A percentile compares a stretch with the other conserved stretches of the same genome.
Conservation (phyloP, 64 coral and sea anemone species). For the Acropora tenuis region DNA sequence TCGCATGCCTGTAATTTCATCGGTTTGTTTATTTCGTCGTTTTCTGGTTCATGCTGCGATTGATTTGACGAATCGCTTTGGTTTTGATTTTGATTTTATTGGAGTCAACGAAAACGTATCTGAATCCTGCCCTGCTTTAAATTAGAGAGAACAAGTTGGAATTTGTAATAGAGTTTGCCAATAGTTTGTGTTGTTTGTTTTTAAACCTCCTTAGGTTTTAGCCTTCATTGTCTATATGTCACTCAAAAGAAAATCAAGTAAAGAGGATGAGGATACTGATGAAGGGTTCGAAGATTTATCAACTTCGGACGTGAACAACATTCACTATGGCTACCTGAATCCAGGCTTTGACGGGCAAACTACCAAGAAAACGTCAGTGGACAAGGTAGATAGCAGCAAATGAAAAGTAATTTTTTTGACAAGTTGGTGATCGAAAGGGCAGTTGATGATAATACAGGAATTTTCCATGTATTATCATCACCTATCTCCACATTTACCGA, state of each 20-base stretch:
- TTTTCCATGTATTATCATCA: too few relatives aligned
- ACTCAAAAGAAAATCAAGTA: not conserved
- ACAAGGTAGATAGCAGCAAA: not conserved
- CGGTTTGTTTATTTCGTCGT: too few relatives aligned
- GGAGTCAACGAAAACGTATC: too few relatives aligned
- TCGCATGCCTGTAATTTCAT: too few relatives aligned
- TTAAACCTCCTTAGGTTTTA: conserved; percentile 9
- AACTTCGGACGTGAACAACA: conserved; percentile 9
- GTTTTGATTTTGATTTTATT: not conserved
- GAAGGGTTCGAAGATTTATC: conserved; percentile 64
- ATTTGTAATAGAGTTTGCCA: not conserved
- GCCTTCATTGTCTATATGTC: conserved; percentile 39
- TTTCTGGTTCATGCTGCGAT: too few relatives aligned
- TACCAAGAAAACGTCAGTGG: not conserved
- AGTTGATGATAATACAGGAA: too few relatives aligned
- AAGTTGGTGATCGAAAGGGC: too few relatives aligned
- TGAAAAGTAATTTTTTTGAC: not conserved
- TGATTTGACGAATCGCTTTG: not conserved
- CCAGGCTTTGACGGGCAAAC: not conserved
- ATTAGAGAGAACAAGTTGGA: too few relatives aligned
- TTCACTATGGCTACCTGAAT: conserved; percentile 20
- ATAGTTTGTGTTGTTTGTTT: not conserved
- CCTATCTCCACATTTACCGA: too few relatives aligned
- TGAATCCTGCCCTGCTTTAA: too few relatives aligned
- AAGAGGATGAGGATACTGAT: conserved; percentile 26